Base-by-base conservation (phyloP, 1,140 invertebrate genomes). In the Heliothis virescens region DNA sequence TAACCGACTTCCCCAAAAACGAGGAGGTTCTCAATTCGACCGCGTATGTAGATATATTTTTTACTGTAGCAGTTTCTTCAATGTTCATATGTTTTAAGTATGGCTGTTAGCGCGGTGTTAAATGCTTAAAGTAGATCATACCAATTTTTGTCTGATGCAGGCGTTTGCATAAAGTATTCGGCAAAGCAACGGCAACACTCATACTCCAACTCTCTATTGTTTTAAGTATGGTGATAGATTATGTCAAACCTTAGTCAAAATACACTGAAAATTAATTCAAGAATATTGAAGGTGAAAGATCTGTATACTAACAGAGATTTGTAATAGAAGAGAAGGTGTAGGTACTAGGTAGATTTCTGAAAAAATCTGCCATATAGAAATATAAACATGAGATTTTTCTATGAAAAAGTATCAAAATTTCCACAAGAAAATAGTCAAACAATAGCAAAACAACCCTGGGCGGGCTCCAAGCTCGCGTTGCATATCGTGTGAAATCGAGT, bases 401-500 rank as follows among this genome's bases (percentile, higher is more conserved):
- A 4, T 21, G 5, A 16, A 3, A 5, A 11, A 34, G 12, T 65
- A 13, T 12, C 41, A 60, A 74, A 55, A 72, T 55, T 47, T 48
- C 55, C 59, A 3, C 59, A 13, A n/a, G 59, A 60, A 76, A 63
- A 62, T 21, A 34, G 60, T 41, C 13, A 65, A 65, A 79, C 67
- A 72, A 79, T 72, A 41, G 21, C 18, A 18, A 50, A 76, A 50
- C 21, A 71, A 71, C 79, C 74, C 79, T 81, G 63, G 59, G n/a
- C 65, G 50, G 53, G 12, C 71, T 69, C 18, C 18, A 65, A 65
- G 47, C 67, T 72, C 12, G 41, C 79, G 53, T 47, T 65, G 81
- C 72, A 69, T 75, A 82, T 80, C 81, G 81, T 83, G 83, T 74
- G 83, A 85, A 85, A 85, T 81, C 83, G 74, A 48, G 16, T 57